These are phyloP conservation scores for Ammodytes marinus DNA, from an alignment of 2,113 vertebrate genomes.

Conservation along the genomic window DNA sequence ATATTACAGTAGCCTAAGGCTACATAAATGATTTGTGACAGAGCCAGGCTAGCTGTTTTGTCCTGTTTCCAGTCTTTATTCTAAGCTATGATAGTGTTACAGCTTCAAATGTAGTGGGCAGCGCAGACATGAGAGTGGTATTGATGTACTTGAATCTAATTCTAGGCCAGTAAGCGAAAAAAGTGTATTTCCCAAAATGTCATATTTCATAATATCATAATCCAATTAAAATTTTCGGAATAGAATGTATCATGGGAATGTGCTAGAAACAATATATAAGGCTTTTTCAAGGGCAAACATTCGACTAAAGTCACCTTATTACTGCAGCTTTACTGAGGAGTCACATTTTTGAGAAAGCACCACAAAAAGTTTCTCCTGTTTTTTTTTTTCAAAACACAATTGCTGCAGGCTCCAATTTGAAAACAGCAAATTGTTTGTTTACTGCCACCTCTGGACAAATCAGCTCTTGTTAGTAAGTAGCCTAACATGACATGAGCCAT, in stretches of 20 bases:
- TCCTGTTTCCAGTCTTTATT: neutral
- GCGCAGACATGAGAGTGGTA: neutral
- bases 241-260: neutral
- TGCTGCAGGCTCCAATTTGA: neutral
- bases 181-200: neutral
- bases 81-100: neutral
- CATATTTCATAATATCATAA: neutral
- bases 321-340: too few relatives aligned
- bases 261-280: conserved; percentile 35
- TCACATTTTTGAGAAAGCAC: neutral
- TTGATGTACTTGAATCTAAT: neutral
- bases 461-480: conserved; percentile 40
- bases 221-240: neutral
- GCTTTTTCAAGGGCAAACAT: neutral
- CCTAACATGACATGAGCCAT: conserved; percentile 34
- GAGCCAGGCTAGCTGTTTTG: neutral
- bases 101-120: neutral
- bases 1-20: too few relatives aligned
- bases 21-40: neutral
- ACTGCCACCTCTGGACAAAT: conserved; percentile 47
- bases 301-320: neutral
- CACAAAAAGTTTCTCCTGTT: neutral
- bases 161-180: neutral
- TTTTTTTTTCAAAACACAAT: conserved; percentile 5
- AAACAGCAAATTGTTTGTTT: conserved; percentile 32